Base-by-base conservation (phyloP, 1,140 invertebrate species). In the Amyelois transitella region DNA sequence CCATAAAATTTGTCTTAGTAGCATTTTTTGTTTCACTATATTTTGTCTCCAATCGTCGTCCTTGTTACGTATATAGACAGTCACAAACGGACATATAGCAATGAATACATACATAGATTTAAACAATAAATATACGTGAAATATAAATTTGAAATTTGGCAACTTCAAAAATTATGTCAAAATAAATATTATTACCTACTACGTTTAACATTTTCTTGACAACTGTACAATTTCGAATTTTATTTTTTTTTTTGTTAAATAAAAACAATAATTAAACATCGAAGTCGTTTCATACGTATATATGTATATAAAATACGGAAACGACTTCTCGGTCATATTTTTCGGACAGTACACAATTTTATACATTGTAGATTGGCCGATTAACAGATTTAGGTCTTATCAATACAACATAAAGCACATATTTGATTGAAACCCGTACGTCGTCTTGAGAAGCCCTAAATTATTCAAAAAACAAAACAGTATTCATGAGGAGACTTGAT, bases 1-100 rank as follows among this genome's bases (percentile, higher is more conserved):
- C 76, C 75, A 87, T 87, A 87, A 81, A 87, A 87, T 86, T 86
- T 87, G 81, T 84, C 72, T 84, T 87, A 82, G 60, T 75, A 63
- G n/a, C n/a, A n/a, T n/a, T n/a, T n/a, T 69, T 82, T 74, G 64
- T 71, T 85, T 72, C 61, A 63, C 70, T 80, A 82, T 76, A 78
- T 19, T 45, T 78, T 75, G 72, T 75, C 72, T 72, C 77, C 73
- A 60, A 71, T 64, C 58, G 72, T 80, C 72, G 22, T 75, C 69
- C 58, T 60, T 56, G 43, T 54, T 55, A 50, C 43, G 44, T 54
- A 50, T 59, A 24, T 44, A 45, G 2, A n/a, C 6, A 6, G 43
- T 45, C 18, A 18, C 25, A 28, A 10, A 28, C 25, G 12, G 7
- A 3, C 25, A 28, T 6, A 28, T 12, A 28, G 7, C 12, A 24